These are phyloP conservation scores for Heliothis peltigera DNA, from an alignment of 2,888 invertebrate genomes.

Conservation along the genomic window DNA sequence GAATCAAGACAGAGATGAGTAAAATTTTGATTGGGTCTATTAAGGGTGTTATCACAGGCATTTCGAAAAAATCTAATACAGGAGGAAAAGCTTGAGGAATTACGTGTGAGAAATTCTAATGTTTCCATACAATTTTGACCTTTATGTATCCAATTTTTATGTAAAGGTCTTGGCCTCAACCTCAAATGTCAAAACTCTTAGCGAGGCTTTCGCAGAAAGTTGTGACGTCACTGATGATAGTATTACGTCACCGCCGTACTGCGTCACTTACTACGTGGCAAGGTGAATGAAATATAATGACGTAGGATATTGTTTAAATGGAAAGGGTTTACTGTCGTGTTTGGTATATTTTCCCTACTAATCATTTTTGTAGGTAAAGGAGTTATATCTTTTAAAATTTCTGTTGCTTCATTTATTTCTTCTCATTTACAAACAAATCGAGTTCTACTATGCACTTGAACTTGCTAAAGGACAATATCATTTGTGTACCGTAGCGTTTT, in stretches of 20 bases:
- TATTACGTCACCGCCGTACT: constrained; percentile 24
- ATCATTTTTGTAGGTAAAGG: background rate
- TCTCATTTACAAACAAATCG: background rate
- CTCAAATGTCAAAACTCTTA: constrained; percentile 46
- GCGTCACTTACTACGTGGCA: constrained; percentile 30
- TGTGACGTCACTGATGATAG: constrained; percentile 37
- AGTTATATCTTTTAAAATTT: background rate
- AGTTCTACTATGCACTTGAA: constrained; percentile 27
- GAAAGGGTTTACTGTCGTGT: background rate
- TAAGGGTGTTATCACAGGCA: no score
- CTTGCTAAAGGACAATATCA: constrained; percentile 37
- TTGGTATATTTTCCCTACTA: background rate
- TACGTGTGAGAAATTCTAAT: constrained; percentile 22
- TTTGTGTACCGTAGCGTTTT: constrained; percentile 39
- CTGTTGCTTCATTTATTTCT: background rate
- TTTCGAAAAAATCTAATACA: no score
- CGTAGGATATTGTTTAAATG: constrained; percentile 17
- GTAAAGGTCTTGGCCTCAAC: constrained; percentile 14
- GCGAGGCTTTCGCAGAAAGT: constrained; percentile 28
- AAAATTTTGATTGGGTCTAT: no score
- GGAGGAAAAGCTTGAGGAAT: background rate
- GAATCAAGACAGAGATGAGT: no score
- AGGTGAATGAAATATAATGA: constrained; percentile 25
- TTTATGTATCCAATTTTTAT: constrained; percentile 16
- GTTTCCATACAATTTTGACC: constrained; percentile 19